Evolutionary conservation across 2,888 invertebrate genomes (phyloP).

Genomic region (Pantelozetes paolii): DNA sequence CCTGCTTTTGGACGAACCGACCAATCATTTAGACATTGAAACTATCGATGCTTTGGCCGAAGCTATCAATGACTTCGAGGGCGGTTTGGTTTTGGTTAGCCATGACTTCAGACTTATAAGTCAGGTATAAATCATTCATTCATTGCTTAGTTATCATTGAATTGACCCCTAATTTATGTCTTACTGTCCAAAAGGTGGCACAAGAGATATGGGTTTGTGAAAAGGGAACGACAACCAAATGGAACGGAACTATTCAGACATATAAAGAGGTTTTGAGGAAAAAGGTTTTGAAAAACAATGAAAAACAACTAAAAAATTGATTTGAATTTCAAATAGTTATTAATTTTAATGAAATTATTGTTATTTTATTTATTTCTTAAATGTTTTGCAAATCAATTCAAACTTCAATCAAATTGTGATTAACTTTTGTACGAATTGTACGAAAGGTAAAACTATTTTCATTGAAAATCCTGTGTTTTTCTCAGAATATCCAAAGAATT

Average conservation of each 20-base stretch:
- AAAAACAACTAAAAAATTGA: conserved; percentile 39
- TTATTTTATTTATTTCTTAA: too few relatives aligned
- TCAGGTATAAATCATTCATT: conserved; percentile 64
- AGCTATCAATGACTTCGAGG: conserved; percentile 94
- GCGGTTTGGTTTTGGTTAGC: conserved; percentile 97
- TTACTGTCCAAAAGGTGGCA: conserved; percentile 68
- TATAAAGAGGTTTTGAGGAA: conserved; percentile 92
- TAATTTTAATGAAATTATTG: background rate
- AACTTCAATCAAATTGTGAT: too few relatives aligned
- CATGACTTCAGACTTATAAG: conserved; percentile 99
- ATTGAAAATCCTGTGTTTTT: too few relatives aligned
- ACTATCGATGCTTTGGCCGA: conserved; percentile 97
- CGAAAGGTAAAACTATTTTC: too few relatives aligned
- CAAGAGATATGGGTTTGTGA: conserved; percentile 99
- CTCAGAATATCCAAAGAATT: too few relatives aligned
- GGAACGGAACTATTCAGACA: conserved; percentile 90
- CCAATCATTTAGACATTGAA: conserved; percentile 95
- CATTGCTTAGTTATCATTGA: conserved; percentile 10
- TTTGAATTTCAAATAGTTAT: background rate
- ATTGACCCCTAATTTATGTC: conserved; percentile 34
- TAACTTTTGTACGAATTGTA: too few relatives aligned
- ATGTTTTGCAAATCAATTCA: too few relatives aligned
- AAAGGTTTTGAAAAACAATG: conserved; percentile 71
- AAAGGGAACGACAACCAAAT: conserved; percentile 88
- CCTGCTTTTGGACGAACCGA: conserved; percentile 63